Conservation (phyloP, 2,888 invertebrate genomes). For the Limnephilus marmoratus region DNA sequence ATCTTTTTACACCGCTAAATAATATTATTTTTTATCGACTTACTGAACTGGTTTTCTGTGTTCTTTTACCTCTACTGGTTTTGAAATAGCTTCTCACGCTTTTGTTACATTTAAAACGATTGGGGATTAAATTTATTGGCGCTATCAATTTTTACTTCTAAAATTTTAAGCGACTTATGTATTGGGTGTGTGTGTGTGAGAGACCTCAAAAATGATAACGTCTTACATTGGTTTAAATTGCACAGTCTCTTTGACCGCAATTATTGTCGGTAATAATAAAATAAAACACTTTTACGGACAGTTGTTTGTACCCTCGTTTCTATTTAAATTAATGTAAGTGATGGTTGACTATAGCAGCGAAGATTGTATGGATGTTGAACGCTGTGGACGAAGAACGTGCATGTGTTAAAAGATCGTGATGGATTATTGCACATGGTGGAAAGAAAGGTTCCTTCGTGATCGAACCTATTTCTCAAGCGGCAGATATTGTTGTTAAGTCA, state of each 20-base stretch:
- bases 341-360: not conserved
- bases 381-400: slow-evolving; percentile 32
- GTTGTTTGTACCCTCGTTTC: not conserved
- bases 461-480: slow-evolving; percentile 51
- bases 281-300: not conserved
- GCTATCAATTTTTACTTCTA: slow-evolving; percentile 15
- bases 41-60: slow-evolving; percentile 41
- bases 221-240: not conserved
- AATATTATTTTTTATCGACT: slow-evolving; percentile 38
- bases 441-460: slow-evolving; percentile 57
- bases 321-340: not conserved
- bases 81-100: slow-evolving; percentile 40
- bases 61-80: slow-evolving; percentile 9
- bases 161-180: not conserved
- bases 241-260: slow-evolving; percentile 24
- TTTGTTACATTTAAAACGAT: slow-evolving; percentile 30
- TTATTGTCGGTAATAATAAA: slow-evolving; percentile 3
- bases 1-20: not conserved
- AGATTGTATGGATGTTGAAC: not conserved
- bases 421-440: slow-evolving; percentile 54
- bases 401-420: slow-evolving; percentile 52
- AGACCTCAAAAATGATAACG: not conserved
- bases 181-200: not conserved
- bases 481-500: slow-evolving; percentile 23
- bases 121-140: slow-evolving; percentile 23